Percentiles rank a stretch among this genome's conserved stretches.
These are phyloP conservation scores for Neuroterus valhalla DNA, from an alignment of 1,140 invertebrate genomes.

Conservation along the genomic window DNA sequence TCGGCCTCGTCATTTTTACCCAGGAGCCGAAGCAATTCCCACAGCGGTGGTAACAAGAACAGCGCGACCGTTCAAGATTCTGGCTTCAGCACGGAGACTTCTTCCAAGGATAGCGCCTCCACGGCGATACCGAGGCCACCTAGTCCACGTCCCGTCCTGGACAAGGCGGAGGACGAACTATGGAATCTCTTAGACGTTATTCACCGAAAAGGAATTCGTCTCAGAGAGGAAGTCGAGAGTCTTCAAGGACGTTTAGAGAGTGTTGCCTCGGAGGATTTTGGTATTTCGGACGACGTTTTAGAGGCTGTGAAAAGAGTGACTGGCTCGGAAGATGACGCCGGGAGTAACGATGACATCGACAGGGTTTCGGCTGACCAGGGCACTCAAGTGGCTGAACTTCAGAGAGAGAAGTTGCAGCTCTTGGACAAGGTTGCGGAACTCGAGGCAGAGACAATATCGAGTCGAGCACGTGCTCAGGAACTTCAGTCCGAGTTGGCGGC, in stretches of 20 bases:
- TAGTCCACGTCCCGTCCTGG: conserved; percentile 68
- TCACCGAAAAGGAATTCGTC: conserved; percentile 84
- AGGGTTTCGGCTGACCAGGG: conserved; percentile 25
- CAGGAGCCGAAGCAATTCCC: conserved; percentile 80
- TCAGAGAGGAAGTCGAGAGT: conserved; percentile 84
- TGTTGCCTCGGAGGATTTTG: conserved; percentile 66
- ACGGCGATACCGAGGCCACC: conserved; percentile 71
- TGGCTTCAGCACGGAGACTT: conserved; percentile 89
- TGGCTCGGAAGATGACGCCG: conserved; percentile 47
- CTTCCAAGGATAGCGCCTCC: conserved; percentile 83
- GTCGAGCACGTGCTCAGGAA: conserved; percentile 78
- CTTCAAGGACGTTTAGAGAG: conserved; percentile 74
- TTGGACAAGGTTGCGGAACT: conserved; percentile 82
- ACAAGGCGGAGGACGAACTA: conserved; percentile 84
- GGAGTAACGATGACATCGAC: conserved; percentile 8
- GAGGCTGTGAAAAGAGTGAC: conserved; percentile 68
- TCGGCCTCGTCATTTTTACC: conserved; percentile 76
- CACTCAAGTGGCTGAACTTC: conserved; percentile 66
- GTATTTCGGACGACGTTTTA: conserved; percentile 68
- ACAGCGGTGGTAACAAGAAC: conserved; percentile 78
- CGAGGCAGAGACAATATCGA: conserved; percentile 82
- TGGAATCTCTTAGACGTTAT: conserved; percentile 91
- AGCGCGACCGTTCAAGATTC: conserved; percentile 86
- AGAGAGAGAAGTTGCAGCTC: conserved; percentile 82
- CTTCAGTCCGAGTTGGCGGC: conserved; percentile 79